A percentile compares a stretch with the other conserved stretches of the same genome.
These are phyloP conservation scores for Antennarius maculatus DNA, from an alignment of 2,797 vertebrate species.

Conservation along the genomic window DNA sequence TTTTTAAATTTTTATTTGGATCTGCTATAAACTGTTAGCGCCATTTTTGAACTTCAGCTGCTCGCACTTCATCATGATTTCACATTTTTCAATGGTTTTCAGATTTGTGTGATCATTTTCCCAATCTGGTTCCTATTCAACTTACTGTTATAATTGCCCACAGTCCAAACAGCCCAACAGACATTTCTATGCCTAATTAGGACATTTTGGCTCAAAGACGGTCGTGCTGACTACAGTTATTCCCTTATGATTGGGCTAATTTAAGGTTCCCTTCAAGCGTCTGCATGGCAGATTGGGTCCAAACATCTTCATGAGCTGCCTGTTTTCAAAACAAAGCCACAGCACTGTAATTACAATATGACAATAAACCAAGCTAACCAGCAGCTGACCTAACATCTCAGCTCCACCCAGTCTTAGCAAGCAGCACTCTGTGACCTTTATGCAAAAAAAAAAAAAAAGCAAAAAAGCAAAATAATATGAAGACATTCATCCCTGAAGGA, in stretches of 20 bases:
- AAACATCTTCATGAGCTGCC: constrained; percentile 59
- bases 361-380: constrained; percentile 60
- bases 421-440: constrained; percentile 11
- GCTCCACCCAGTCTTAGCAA: constrained; percentile 38
- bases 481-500: constrained; percentile 21
- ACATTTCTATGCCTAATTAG: constrained; percentile 63
- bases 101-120: constrained; percentile 46
- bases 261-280: constrained; percentile 54
- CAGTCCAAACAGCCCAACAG: constrained; percentile 46
- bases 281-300: constrained; percentile 50
- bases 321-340: constrained; percentile 68
- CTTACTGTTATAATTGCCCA: constrained; percentile 34
- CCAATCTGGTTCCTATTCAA: constrained; percentile 50
- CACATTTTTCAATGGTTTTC: constrained; percentile 37
- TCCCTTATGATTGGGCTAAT: constrained; percentile 64
- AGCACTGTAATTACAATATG: constrained; percentile 63
- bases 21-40: background rate
- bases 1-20: constrained; percentile 17
- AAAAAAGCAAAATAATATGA: constrained; percentile 5
- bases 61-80: constrained; percentile 55
- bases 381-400: constrained; percentile 43
- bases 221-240: constrained; percentile 24
- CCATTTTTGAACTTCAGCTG: constrained; percentile 39
- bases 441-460: background rate
- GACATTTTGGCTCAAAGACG: constrained; percentile 43